phyloP scores from a whole-genome alignment of 2,888 invertebrate species.

The Sicus ferrugineus region DNA sequence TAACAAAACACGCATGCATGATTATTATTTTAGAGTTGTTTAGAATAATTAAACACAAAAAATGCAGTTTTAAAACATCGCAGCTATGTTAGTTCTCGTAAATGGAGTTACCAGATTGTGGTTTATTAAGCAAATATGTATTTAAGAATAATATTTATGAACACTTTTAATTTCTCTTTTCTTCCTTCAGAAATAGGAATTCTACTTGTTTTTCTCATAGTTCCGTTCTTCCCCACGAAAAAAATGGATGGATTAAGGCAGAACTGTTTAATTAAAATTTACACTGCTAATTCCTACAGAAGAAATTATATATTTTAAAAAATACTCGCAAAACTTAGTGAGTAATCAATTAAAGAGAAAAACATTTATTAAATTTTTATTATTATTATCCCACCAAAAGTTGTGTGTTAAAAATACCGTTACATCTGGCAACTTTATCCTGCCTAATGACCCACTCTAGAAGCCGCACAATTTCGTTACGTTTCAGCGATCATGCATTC shows the following conservation, averaged over 20 bases:
- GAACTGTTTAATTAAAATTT: too few species aligned
- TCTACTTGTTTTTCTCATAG: background rate
- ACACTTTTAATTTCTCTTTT: background rate
- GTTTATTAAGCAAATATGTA: too few species aligned
- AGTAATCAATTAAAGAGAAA: background rate
- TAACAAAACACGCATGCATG: background rate
- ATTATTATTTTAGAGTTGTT: background rate
- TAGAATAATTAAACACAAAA: background rate
- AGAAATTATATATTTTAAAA: background rate
- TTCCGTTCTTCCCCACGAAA: too few species aligned
- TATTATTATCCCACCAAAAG: background rate
- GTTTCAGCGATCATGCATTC: constrained; percentile 25
- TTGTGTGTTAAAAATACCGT: background rate
- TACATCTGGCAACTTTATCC: constrained; percentile 19
- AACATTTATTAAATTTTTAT: background rate
- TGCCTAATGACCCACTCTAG: background rate
- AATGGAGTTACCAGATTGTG: too few species aligned
- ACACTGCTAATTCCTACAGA: too few species aligned
- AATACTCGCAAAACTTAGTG: background rate
- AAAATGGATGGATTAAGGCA: too few species aligned
- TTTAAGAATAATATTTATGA: too few species aligned
- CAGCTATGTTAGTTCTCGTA: too few species aligned
- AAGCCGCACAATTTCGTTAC: constrained; percentile 1
- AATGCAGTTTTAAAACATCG: too few species aligned
- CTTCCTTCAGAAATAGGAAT: background rate